Base-by-base conservation (phyloP, 2,113 vertebrate genomes). In the Illadopsis cleaveri region DNA sequence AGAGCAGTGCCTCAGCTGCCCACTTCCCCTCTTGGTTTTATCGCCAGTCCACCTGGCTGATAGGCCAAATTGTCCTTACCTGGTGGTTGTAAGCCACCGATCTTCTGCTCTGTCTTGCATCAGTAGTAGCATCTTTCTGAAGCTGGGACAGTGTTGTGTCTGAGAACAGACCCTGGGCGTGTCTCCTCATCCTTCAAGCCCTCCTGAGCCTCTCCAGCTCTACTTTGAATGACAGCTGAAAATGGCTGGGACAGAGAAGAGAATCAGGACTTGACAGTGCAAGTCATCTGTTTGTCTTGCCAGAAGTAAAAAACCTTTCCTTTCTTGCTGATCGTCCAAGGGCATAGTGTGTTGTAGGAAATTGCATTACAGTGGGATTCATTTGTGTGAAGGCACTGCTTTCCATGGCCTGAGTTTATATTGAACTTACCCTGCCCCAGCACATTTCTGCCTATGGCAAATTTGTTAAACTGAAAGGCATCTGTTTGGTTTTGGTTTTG, bases 401-500 rank as follows among this genome's bases (percentile, higher is more conserved):
- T 95, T 71, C 81, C 33, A 22, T 25, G 50, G 42, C 65, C 69
- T 76, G 47, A 90, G 53, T 90, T 84, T 68, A 31, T 78, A 38
- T 5, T 61, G 82, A 91, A 54, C 38, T 82, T 85, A 40, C 10
- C 35, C 81, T 76, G 50, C 40, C 66, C 64, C 82, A 64, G 79
- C 18, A 0, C 28, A 7, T 48, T 88, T 81, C 72, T 92, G 76
- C 53, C 69, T 47, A 11, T 70, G 88, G 60, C 50, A 57, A 53
- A 58, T 71, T 82, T 89, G 65, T 88, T 92, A 89, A 93, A 71
- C 44, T 89, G 68, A 92, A 95, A 95, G 56, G 90, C 68, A 78
- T 88, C 62, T 95, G 82, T 88, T 84, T 93, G 75, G 57, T 71
- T 92, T 92, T 66, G 62, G 60, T 93, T 97, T 97, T 96, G 88